Evolutionary conservation across 2,113 vertebrate species (phyloP).

Genomic region (Bufo gargarizans): DNA sequence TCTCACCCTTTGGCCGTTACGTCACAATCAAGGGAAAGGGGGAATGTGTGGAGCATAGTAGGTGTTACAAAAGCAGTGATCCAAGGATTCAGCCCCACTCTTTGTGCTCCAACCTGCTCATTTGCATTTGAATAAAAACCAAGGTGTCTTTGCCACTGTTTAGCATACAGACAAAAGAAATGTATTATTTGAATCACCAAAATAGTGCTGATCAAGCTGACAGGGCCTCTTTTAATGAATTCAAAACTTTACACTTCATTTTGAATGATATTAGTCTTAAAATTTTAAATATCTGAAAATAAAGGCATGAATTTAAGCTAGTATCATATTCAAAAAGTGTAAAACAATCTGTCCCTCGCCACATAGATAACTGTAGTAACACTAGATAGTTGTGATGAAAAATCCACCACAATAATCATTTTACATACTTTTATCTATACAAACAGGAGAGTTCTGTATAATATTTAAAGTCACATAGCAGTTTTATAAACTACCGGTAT

Average conservation of each 20-base stretch:
- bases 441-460: background rate
- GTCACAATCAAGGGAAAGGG: too few relatives aligned
- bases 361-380: background rate
- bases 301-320: background rate
- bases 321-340: background rate
- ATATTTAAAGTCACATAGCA: background rate
- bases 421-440: slow-evolving; percentile 17
- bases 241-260: background rate
- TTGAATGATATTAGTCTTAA: background rate
- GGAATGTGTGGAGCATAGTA: too few relatives aligned
- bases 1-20: too few relatives aligned
- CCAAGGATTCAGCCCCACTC: too few relatives aligned
- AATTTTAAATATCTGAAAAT: background rate
- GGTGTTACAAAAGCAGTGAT: too few relatives aligned
- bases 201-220: background rate
- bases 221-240: background rate
- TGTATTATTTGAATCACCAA: too few relatives aligned
- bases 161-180: too few relatives aligned
- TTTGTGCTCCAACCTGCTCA: too few relatives aligned
- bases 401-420: background rate
- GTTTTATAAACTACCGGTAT: slow-evolving; percentile 8
- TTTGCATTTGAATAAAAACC: too few relatives aligned
- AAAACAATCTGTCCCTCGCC: background rate
- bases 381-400: background rate
- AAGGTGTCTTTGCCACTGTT: too few relatives aligned